Evolutionary conservation across 2,113 vertebrate genomes (phyloP).

Genomic region (Pteropus alecto): DNA sequence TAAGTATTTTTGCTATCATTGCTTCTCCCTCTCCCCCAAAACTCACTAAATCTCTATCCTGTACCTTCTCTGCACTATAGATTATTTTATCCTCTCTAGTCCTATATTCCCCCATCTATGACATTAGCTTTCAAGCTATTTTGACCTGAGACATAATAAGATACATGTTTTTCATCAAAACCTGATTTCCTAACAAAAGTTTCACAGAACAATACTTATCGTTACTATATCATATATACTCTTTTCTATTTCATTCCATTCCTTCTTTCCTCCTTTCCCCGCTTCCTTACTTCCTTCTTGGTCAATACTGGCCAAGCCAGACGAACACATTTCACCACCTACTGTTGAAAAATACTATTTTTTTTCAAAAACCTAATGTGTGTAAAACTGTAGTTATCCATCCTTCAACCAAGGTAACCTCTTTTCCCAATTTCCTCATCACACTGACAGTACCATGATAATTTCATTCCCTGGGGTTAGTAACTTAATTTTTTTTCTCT

Average conservation of each 20-base stretch:
- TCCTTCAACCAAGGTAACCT: background rate
- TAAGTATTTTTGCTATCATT: background rate
- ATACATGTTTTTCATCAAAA: background rate
- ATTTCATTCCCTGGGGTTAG: background rate
- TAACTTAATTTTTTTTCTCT: background rate
- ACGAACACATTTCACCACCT: background rate
- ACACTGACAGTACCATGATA: background rate
- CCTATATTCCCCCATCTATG: background rate
- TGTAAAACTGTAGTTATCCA: background rate
- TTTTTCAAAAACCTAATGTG: background rate
- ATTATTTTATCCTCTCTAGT: background rate
- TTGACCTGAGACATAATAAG: background rate
- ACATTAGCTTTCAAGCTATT: background rate
- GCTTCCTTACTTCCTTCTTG: background rate
- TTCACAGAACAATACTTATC: background rate
- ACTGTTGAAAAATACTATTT: background rate
- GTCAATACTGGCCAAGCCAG: background rate
- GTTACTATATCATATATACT: background rate
- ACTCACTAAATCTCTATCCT: background rate
- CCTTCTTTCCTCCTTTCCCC: background rate
- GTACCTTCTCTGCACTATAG: background rate
- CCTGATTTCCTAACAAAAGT: background rate
- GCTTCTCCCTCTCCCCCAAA: background rate
- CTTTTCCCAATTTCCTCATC: background rate
- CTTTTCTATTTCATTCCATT: background rate